Conservation (phyloP, 2,113 vertebrate genomes). For the Scolopax mira region DNA sequence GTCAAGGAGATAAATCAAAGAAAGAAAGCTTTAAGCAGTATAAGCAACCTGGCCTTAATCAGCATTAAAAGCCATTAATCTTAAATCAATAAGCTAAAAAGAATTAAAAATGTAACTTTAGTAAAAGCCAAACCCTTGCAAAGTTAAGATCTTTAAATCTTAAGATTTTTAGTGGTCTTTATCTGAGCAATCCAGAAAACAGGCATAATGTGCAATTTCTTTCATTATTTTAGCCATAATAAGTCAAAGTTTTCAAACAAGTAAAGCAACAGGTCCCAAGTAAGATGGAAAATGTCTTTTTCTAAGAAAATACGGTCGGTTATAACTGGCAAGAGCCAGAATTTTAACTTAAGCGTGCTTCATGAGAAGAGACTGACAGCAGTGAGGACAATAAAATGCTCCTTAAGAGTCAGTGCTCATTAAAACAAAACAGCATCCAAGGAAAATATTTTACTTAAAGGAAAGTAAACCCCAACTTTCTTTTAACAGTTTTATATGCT, state of each 20-base stretch:
- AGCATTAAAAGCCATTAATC: neutral
- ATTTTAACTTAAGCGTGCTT: neutral
- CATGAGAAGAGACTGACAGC: neutral
- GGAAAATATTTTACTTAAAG: neutral
- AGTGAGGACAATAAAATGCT: neutral
- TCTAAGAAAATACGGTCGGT: neutral
- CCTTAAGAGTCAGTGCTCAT: neutral
- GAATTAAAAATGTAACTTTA: neutral
- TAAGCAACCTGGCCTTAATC: neutral
- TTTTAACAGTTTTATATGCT: neutral
- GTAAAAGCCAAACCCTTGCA: accelerated
- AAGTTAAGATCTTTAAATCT: neutral
- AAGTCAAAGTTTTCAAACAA: neutral
- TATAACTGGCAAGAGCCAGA: neutral
- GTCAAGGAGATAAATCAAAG: neutral
- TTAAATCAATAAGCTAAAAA: neutral
- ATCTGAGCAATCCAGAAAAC: neutral
- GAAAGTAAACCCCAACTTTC: neutral
- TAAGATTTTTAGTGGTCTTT: neutral
- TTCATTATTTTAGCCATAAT: neutral
- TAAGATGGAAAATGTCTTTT: neutral
- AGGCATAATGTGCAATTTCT: neutral
- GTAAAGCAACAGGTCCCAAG: neutral
- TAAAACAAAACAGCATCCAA: neutral
- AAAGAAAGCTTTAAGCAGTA: neutral